Conservation (phyloP, 2,888 invertebrate genomes). For the Eremobia ochroleuca region DNA sequence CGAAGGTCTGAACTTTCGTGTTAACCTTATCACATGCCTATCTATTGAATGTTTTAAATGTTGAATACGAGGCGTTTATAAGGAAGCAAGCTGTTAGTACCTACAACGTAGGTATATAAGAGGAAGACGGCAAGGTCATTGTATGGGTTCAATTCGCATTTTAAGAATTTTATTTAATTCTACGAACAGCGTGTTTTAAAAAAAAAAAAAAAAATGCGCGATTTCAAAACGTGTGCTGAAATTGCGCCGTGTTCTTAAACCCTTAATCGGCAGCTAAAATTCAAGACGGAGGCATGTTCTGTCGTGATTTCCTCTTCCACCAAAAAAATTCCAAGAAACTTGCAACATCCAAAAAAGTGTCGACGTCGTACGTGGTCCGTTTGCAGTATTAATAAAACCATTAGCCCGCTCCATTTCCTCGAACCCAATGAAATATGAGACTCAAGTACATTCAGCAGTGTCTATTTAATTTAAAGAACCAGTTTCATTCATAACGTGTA, state of each 20-base stretch:
- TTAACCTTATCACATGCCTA: slow-evolving; percentile 39
- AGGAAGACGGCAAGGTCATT: slow-evolving; percentile 38
- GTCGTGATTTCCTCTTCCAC: slow-evolving; percentile 41
- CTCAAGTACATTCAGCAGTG: slow-evolving; percentile 54
- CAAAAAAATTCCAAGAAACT: slow-evolving; percentile 54
- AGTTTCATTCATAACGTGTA: slow-evolving; percentile 69
- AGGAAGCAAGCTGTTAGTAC: slow-evolving; percentile 14
- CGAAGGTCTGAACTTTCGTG: slow-evolving; percentile 38
- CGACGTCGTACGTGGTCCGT: slow-evolving; percentile 43
- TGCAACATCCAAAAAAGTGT: slow-evolving; percentile 31
- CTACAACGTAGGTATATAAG: not conserved
- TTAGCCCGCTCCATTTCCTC: slow-evolving; percentile 59
- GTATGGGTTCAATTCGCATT: slow-evolving; percentile 3
- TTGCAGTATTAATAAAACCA: slow-evolving; percentile 62
- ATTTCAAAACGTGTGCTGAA: slow-evolving; percentile 3
- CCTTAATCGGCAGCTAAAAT: not conserved
- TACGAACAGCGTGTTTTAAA: too few relatives aligned
- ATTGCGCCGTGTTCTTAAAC: not conserved
- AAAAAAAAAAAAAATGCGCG: too few relatives aligned
- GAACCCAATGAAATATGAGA: slow-evolving; percentile 63
- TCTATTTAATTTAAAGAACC: slow-evolving; percentile 63
- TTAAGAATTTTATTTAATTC: slow-evolving; percentile 17
- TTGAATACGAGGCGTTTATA: slow-evolving; percentile 4
- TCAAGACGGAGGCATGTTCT: not conserved
- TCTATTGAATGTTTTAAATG: slow-evolving; percentile 39